Evolutionary conservation across 2,888 invertebrate genomes (phyloP).

Genomic region (Napeogenes inachia): DNA sequence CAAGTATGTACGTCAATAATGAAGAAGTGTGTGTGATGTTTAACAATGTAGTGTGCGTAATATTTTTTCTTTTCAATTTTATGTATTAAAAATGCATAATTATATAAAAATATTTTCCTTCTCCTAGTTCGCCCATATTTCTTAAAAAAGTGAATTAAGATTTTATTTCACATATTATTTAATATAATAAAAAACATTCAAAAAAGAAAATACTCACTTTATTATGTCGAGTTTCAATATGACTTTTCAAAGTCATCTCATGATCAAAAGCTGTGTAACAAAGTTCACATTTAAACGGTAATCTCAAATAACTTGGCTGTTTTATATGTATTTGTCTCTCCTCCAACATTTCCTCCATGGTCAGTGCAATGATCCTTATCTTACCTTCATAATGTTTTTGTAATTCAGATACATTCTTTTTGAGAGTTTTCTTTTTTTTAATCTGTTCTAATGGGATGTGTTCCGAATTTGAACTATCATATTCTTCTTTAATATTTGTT

Average conservation of each 20-base stretch:
- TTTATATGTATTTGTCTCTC: slow-evolving; percentile 45
- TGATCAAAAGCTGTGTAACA: slow-evolving; percentile 61
- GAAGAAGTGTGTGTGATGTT: too few relatives aligned
- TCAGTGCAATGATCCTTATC: slow-evolving; percentile 43
- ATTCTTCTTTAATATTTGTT: slow-evolving; percentile 49
- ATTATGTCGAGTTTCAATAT: slow-evolving; percentile 50
- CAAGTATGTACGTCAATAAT: too few relatives aligned
- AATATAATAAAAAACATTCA: not conserved
- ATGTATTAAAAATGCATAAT: too few relatives aligned
- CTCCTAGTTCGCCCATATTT: too few relatives aligned
- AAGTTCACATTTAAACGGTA: slow-evolving; percentile 55
- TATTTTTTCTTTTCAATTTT: too few relatives aligned
- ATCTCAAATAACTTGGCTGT: slow-evolving; percentile 46
- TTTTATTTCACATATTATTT: too few relatives aligned
- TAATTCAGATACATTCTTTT: slow-evolving; percentile 14
- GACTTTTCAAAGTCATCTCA: slow-evolving; percentile 48
- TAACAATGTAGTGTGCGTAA: too few relatives aligned
- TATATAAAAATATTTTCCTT: too few relatives aligned
- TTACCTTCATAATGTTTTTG: slow-evolving; percentile 46
- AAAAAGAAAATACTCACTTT: slow-evolving; percentile 38
- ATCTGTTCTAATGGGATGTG: slow-evolving; percentile 37
- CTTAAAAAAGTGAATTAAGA: too few relatives aligned
- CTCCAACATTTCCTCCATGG: slow-evolving; percentile 41
- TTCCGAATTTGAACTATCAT: slow-evolving; percentile 43
- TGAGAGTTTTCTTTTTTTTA: slow-evolving; percentile 19